These are phyloP conservation scores for Tenthredo mesomela DNA, from an alignment of 2,888 invertebrate species.

Conservation along the genomic window DNA sequence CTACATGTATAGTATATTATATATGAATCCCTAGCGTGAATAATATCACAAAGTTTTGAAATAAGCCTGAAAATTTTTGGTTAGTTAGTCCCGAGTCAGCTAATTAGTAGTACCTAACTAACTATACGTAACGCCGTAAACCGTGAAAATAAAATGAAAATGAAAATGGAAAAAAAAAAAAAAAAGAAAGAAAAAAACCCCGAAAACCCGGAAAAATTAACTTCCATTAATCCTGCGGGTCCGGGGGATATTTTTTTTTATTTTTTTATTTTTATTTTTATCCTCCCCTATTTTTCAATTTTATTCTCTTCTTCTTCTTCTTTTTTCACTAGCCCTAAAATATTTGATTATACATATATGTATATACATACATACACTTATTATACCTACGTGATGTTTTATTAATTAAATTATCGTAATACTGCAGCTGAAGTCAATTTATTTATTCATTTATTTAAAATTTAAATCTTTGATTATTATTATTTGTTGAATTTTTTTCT, in stretches of 20 bases:
- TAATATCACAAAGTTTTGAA: not conserved
- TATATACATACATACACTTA: too few species aligned
- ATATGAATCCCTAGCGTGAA: not conserved
- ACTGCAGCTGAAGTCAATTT: not conserved
- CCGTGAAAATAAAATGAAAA: not conserved
- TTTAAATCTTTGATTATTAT: too few species aligned
- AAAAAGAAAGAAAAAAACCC: not conserved
- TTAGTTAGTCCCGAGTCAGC: conserved; percentile 42
- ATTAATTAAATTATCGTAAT: not conserved
- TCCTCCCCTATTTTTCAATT: too few species aligned
- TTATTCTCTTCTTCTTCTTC: too few species aligned
- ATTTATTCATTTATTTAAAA: not conserved
- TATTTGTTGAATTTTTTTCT: too few species aligned
- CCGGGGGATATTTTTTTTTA: not conserved
- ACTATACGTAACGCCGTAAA: conserved; percentile 4
- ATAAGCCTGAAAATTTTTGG: conserved; percentile 22
- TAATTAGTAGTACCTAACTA: conserved; percentile 32
- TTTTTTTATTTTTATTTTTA: not conserved
- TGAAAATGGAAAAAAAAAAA: not conserved
- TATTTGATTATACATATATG: too few species aligned
- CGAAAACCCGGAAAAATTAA: not conserved
- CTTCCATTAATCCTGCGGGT: not conserved
- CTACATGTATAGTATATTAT: not conserved
- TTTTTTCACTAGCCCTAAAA: too few species aligned
- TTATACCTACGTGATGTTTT: not conserved